Evolutionary conservation across 2,888 invertebrate genomes (phyloP).

Genomic region (Dasysyrphus albostriatus): DNA sequence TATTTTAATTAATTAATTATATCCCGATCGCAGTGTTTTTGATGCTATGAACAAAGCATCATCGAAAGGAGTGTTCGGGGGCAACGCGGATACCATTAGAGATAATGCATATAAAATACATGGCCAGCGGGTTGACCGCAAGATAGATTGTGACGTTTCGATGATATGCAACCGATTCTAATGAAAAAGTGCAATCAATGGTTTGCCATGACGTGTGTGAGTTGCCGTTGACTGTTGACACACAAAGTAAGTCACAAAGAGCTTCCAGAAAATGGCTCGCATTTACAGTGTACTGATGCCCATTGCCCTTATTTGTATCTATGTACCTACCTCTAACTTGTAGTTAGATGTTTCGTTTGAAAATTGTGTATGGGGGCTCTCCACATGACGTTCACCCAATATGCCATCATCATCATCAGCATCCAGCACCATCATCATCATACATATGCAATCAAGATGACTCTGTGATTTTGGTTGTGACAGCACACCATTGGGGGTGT

Average conservation of each 20-base stretch:
- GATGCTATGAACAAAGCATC: no score
- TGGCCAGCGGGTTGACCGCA: conserved; percentile 10
- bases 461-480: conserved; percentile 50
- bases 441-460: conserved; percentile 50
- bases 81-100: conserved; percentile 10
- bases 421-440: conserved; percentile 13
- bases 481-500: conserved; percentile 10
- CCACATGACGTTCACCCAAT: conserved; percentile 15
- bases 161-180: conserved; percentile 29
- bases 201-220: not conserved
- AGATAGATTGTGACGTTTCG: conserved; percentile 12
- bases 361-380: conserved; percentile 17
- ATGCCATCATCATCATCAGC: conserved; percentile 23
- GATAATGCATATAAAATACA: conserved; percentile 22
- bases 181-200: conserved; percentile 21
- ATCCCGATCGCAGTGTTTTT: conserved; percentile 21
- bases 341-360: conserved; percentile 17
- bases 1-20: conserved; percentile 61
- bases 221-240: conserved; percentile 29
- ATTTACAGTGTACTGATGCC: not conserved
- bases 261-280: conserved; percentile 13
- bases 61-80: no score
- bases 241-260: conserved; percentile 17
- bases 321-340: not conserved
- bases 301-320: not conserved